A percentile compares a stretch with the other conserved stretches of the same genome.
These are phyloP conservation scores for Drosophila sturtevanti DNA, from an alignment of 1,140 invertebrate species.

Conservation along the genomic window DNA sequence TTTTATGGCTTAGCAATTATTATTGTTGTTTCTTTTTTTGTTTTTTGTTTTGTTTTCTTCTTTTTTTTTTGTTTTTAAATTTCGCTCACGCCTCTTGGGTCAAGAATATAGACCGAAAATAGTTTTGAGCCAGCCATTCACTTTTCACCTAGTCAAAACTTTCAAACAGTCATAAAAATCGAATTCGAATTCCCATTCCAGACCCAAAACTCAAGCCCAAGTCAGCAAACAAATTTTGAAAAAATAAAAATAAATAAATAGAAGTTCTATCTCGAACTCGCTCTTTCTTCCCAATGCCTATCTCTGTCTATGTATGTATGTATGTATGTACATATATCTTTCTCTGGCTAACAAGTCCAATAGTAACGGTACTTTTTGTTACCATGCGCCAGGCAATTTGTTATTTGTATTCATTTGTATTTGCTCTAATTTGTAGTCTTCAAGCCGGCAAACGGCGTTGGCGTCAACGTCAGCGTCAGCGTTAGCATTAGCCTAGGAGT, in stretches of 20 bases:
- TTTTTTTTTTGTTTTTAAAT: conserved; percentile 39
- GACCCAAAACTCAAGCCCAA: conserved; percentile 44
- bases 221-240: not conserved
- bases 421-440: conserved; percentile 77
- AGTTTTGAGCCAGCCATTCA: conserved; percentile 67
- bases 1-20: not conserved
- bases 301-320: not conserved
- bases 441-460: conserved; percentile 10
- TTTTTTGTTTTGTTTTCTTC: not conserved
- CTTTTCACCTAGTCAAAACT: conserved; percentile 70
- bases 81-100: conserved; percentile 56
- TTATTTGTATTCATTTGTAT: conserved; percentile 71
- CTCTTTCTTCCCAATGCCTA: not conserved
- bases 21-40: conserved; percentile 12
- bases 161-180: conserved; percentile 70
- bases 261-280: conserved; percentile 16
- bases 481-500: no score
- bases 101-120: conserved; percentile 43
- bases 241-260: not conserved
- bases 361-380: conserved; percentile 74
- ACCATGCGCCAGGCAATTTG: conserved; percentile 73
- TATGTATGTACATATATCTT: no score
- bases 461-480: no score
- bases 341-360: conserved; percentile 47
- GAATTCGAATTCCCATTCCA: conserved; percentile 39